Conservation (phyloP, 2,888 invertebrate species). For the Dyspetes luteomarginatus region DNA sequence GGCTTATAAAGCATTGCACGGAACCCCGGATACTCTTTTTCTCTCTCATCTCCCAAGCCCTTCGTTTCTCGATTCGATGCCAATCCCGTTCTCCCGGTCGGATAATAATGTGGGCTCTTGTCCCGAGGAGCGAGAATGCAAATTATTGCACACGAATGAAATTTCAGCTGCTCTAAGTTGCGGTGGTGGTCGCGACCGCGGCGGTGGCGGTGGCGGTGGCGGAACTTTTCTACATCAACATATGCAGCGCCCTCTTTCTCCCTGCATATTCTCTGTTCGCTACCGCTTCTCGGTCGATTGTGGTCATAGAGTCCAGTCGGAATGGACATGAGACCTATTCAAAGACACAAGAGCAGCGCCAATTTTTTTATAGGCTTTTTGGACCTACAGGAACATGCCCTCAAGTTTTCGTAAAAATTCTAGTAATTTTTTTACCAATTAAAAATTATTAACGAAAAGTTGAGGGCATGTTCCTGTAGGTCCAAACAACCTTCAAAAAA, state of each 20-base stretch:
- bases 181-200: conserved; percentile 47
- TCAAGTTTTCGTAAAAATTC: too few species aligned
- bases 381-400: too few species aligned
- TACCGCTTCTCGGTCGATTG: conserved; percentile 45
- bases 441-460: too few species aligned
- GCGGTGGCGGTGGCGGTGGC: conserved; percentile 41
- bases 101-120: conserved; percentile 80
- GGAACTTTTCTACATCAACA: conserved; percentile 33
- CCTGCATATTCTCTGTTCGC: conserved; percentile 9
- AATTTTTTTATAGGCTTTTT: too few species aligned
- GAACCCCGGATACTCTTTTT: conserved; percentile 32
- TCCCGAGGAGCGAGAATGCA: conserved; percentile 79
- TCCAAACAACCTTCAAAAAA: too few species aligned
- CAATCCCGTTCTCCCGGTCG: conserved; percentile 73
- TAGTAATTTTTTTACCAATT: too few species aligned
- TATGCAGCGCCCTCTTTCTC: conserved; percentile 20
- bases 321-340: too few species aligned
- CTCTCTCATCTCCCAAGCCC: conserved; percentile 42
- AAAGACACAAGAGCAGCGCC: too few species aligned
- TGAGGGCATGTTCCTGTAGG: too few species aligned
- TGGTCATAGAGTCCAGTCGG: too few species aligned
- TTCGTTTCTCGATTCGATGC: conserved; percentile 70
- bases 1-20: background rate
- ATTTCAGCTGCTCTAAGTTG: conserved; percentile 72
- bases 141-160: conserved; percentile 79